A percentile compares a stretch with the other conserved stretches of the same genome.
Conservation (phyloP, 2,888 invertebrate genomes). For the Torymus aiolomorphi region DNA sequence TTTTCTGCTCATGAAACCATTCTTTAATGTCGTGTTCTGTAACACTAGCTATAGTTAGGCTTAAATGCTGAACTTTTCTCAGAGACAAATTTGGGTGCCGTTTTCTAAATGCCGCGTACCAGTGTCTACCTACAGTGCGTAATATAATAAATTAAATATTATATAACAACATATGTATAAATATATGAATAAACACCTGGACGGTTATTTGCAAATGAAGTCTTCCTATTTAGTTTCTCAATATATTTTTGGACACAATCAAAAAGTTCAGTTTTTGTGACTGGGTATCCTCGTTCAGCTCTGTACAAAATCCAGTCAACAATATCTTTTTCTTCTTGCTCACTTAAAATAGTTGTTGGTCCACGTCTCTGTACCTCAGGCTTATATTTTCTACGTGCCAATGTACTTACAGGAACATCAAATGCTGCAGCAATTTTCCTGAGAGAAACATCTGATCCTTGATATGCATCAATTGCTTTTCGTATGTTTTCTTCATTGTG, state of each 20-base stretch:
- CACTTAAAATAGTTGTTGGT: neutral
- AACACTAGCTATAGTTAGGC: conserved; percentile 59
- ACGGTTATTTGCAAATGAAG: neutral
- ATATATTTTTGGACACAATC: neutral
- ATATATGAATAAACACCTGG: neutral
- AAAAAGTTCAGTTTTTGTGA: neutral
- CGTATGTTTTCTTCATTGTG: too few relatives aligned
- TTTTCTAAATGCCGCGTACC: conserved; percentile 62
- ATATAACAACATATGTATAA: too few relatives aligned
- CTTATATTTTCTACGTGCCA: neutral
- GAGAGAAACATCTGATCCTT: too few relatives aligned
- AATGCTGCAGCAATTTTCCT: neutral
- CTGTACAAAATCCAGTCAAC: too few relatives aligned
- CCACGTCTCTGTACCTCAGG: neutral
- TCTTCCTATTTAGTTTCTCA: neutral
- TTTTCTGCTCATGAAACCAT: conserved; percentile 61
- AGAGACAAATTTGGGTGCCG: conserved; percentile 61
- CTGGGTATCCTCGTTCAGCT: neutral
- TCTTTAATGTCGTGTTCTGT: conserved; percentile 61
- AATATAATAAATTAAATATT: too few relatives aligned
- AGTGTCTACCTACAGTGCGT: conserved; percentile 60
- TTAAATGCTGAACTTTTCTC: conserved; percentile 62
- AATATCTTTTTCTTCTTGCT: neutral
- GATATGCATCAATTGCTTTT: too few relatives aligned
- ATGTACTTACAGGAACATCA: neutral